Percentiles rank a stretch among this genome's conserved stretches.
These are phyloP conservation scores for Zeugodacus cucurbitae DNA, from an alignment of 1,140 invertebrate species.

Conservation along the genomic window DNA sequence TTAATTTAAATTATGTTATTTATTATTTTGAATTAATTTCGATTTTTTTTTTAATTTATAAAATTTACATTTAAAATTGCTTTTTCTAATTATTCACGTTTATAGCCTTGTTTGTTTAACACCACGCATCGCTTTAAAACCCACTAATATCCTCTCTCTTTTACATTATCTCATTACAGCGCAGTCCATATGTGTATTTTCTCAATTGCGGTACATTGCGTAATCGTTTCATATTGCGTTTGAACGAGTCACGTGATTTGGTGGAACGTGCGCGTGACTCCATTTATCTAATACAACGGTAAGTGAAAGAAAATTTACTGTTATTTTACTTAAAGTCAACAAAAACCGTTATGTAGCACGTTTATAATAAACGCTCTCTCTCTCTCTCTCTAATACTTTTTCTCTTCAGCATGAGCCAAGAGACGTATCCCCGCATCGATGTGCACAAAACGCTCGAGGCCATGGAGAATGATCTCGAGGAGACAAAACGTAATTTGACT, in stretches of 20 bases:
- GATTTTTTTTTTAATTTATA: too few relatives aligned
- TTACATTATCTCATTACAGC: slow-evolving; percentile 46
- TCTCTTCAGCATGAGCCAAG: slow-evolving; percentile 58
- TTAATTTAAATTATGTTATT: too few relatives aligned
- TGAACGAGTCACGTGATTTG: slow-evolving; percentile 63
- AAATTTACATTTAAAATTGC: too few relatives aligned
- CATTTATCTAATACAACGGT: slow-evolving; percentile 59
- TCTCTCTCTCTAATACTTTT: neutral
- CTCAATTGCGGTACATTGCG: slow-evolving; percentile 63
- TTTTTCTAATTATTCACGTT: too few relatives aligned
- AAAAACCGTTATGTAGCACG: neutral
- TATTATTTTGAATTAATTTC: too few relatives aligned
- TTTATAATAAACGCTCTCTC: neutral
- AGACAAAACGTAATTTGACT: slow-evolving; percentile 59
- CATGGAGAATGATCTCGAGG: slow-evolving; percentile 61
- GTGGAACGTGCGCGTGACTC: slow-evolving; percentile 63
- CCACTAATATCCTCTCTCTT: too few relatives aligned
- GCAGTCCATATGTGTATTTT: slow-evolving; percentile 63
- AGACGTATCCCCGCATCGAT: slow-evolving; percentile 63
- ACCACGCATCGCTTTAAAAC: too few relatives aligned
- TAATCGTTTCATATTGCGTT: slow-evolving; percentile 63
- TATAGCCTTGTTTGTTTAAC: too few relatives aligned
- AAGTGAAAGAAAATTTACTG: slow-evolving; percentile 26
- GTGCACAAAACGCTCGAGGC: slow-evolving; percentile 54
- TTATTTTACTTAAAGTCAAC: too few relatives aligned